A percentile compares a stretch with the other conserved stretches of the same genome.
phyloP scores from a whole-genome alignment of 2,797 vertebrate species.

The Orientallactaga sibirica region DNA sequence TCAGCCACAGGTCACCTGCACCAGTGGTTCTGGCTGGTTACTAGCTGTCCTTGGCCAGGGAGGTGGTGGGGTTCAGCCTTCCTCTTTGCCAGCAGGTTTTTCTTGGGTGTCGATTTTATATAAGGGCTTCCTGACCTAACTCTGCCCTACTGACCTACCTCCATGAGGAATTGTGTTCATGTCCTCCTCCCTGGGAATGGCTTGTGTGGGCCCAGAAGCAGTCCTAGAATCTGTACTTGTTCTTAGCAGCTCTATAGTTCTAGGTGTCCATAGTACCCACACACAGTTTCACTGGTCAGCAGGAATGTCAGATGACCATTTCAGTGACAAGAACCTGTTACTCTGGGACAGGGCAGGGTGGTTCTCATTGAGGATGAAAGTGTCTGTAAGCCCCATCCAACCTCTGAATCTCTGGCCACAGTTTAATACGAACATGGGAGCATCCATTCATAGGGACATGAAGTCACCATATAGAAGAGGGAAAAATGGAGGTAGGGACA shows the following conservation, averaged over 20 bases:
- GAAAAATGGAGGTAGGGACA: neutral
- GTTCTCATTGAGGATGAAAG: neutral
- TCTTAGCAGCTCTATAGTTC: neutral
- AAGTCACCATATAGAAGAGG: neutral
- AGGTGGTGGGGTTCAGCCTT: neutral
- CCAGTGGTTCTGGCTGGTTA: neutral
- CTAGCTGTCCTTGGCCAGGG: neutral
- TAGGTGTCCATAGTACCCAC: neutral
- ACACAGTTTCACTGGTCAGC: slow-evolving; percentile 1
- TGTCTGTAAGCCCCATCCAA: neutral
- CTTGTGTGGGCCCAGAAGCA: neutral
- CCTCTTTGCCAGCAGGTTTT: neutral
- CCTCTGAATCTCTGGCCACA: neutral
- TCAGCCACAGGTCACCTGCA: no score
- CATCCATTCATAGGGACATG: neutral
- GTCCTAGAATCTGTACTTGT: neutral
- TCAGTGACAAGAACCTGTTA: neutral
- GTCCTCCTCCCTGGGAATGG: neutral
- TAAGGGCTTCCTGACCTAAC: no score
- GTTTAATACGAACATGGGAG: neutral
- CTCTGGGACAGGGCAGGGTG: neutral
- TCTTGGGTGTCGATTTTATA: neutral
- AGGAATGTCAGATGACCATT: slow-evolving; percentile 29
- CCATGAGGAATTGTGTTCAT: neutral
- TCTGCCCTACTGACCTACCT: neutral